A percentile compares a stretch with the other conserved stretches of the same genome.
Evolutionary conservation across 2,113 vertebrate species (phyloP).

Genomic region (Sminthopsis crassicaudata): DNA sequence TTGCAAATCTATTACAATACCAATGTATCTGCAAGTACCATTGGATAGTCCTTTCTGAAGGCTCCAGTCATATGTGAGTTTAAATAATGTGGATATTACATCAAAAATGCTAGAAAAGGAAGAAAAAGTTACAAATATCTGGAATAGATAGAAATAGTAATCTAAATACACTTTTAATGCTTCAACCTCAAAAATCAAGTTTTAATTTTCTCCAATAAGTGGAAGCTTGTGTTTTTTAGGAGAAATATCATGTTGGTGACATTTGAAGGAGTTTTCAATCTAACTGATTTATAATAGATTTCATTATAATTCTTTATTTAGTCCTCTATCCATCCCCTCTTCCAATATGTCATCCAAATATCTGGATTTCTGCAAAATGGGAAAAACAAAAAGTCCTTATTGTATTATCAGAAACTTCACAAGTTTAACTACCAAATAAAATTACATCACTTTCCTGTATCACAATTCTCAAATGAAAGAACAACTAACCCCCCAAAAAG

Average conservation of each 20-base stretch:
- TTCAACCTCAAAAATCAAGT: slow-evolving; percentile 58
- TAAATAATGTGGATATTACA: slow-evolving; percentile 61
- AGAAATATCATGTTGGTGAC: slow-evolving; percentile 9
- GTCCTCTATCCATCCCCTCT: background rate
- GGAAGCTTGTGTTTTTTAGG: background rate
- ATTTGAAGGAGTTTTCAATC: slow-evolving; percentile 47
- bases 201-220: slow-evolving; percentile 59
- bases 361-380: slow-evolving; percentile 43
- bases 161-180: background rate
- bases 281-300: slow-evolving; percentile 48
- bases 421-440: slow-evolving; percentile 57
- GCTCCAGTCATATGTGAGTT: slow-evolving; percentile 34
- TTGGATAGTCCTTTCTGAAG: background rate
- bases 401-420: slow-evolving; percentile 26
- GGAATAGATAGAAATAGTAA: slow-evolving; percentile 68
- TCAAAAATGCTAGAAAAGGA: slow-evolving; percentile 53
- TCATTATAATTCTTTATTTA: slow-evolving; percentile 54
- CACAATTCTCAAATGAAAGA: slow-evolving; percentile 65
- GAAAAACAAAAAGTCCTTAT: slow-evolving; percentile 44
- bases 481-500: slow-evolving; percentile 46
- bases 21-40: slow-evolving; percentile 39
- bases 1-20: slow-evolving; percentile 40
- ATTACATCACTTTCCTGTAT: slow-evolving; percentile 48
- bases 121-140: slow-evolving; percentile 29
- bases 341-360: slow-evolving; percentile 49